These are phyloP conservation scores for Leptinotarsa undecemlineata DNA, from an alignment of 1,140 invertebrate genomes.

Conservation along the genomic window DNA sequence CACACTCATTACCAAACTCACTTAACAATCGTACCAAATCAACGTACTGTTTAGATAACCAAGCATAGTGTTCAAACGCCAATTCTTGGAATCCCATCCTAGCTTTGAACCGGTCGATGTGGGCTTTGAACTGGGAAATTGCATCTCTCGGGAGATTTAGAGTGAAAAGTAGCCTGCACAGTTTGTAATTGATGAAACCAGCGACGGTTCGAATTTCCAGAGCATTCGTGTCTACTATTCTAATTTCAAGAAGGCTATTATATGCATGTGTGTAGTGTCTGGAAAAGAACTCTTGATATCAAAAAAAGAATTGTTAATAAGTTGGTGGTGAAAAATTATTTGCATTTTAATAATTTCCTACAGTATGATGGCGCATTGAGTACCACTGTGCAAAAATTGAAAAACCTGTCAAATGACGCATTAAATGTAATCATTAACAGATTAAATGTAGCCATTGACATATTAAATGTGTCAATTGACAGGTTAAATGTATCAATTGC, in stretches of 20 bases:
- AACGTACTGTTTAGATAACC: conserved; percentile 92
- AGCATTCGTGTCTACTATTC: conserved; percentile 86
- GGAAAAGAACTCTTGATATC: conserved; percentile 42
- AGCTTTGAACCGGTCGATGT: conserved; percentile 85
- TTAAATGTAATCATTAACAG: no score
- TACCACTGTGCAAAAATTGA: no score
- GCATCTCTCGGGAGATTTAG: conserved; percentile 89
- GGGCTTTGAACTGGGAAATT: conserved; percentile 88
- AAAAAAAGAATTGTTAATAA: no score
- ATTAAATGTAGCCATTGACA: no score
- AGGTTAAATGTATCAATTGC: no score
- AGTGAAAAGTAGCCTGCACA: conserved; percentile 87
- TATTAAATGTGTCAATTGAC: no score
- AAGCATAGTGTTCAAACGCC: conserved; percentile 93
- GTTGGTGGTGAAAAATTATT: no score
- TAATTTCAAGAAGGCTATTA: conserved; percentile 82
- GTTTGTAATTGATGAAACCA: conserved; percentile 93
- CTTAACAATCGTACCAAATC: not conserved
- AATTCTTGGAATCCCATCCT: conserved; percentile 79
- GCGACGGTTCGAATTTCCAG: conserved; percentile 94
- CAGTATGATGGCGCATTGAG: no score
- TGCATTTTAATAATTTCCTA: no score
- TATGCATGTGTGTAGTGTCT: conserved; percentile 95
- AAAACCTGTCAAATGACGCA: no score
- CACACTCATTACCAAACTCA: not conserved